These are phyloP conservation scores for Bradysia coprophila DNA, from an alignment of 1,140 invertebrate species.

Conservation along the genomic window DNA sequence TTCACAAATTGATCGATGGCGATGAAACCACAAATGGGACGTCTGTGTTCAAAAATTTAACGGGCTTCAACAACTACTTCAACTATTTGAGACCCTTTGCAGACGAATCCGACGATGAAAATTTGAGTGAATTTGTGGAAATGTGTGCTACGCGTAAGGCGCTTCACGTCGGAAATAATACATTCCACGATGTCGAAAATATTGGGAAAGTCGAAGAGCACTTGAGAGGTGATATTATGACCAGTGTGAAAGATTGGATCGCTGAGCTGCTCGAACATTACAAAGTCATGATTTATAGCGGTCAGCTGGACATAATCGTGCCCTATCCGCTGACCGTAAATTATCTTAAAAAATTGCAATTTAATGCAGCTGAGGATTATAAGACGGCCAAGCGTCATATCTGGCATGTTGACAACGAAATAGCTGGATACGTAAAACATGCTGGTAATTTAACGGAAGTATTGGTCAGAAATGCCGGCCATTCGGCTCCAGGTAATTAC, in stretches of 20 bases:
- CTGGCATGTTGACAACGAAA: constrained; percentile 46
- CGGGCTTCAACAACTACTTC: constrained; percentile 59
- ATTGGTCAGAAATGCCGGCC: constrained; percentile 52
- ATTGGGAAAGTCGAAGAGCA: constrained; percentile 40
- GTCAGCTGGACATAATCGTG: constrained; percentile 71
- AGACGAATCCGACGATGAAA: constrained; percentile 18
- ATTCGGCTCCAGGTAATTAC: constrained; percentile 29
- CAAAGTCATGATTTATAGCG: constrained; percentile 56
- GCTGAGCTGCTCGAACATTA: constrained; percentile 46
- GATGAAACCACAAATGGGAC: constrained; percentile 37
- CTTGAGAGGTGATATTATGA: constrained; percentile 62
- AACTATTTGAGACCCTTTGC: constrained; percentile 47
- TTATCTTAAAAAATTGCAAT: constrained; percentile 47
- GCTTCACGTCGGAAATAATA: constrained; percentile 65
- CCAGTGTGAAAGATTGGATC: constrained; percentile 59
- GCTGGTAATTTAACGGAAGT: constrained; percentile 58
- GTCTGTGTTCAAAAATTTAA: constrained; percentile 60
- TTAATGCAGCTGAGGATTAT: constrained; percentile 43
- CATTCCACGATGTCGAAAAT: constrained; percentile 36
- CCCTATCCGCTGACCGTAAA: constrained; percentile 59
- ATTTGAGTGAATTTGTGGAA: constrained; percentile 33
- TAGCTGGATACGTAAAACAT: constrained; percentile 60
- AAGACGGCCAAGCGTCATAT: constrained; percentile 37
- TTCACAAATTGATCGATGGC: constrained; percentile 51
- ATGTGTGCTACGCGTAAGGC: constrained; percentile 36